Evolutionary conservation across 2,113 vertebrate genomes (phyloP).

Genomic region (Paradisaea rubra): DNA sequence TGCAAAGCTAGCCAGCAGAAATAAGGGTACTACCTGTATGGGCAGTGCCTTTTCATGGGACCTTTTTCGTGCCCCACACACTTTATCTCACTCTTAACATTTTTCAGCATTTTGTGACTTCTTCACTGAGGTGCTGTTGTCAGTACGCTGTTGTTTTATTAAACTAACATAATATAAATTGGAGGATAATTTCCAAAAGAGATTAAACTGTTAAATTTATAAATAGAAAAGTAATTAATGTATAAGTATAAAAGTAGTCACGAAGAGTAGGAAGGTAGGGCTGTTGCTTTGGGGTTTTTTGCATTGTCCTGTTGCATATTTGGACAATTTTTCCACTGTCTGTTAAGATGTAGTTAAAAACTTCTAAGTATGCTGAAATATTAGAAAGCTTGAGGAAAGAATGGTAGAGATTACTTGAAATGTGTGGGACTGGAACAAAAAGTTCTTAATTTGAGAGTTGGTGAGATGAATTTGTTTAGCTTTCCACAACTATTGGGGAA

Average conservation of each 20-base stretch:
- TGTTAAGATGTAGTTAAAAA: not conserved
- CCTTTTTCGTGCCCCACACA: not conserved
- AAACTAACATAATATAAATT: not conserved
- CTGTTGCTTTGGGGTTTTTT: not conserved
- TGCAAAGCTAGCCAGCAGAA: not conserved
- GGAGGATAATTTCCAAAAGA: not conserved
- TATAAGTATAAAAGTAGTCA: not conserved
- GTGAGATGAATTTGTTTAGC: not conserved
- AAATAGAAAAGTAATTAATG: not conserved
- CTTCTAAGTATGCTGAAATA: not conserved
- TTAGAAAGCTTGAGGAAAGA: not conserved
- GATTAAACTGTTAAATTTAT: not conserved
- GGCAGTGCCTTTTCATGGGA: not conserved
- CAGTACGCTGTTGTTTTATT: not conserved
- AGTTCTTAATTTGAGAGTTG: not conserved
- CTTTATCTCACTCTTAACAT: not conserved
- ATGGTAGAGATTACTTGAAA: not conserved
- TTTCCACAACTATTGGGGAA: not conserved
- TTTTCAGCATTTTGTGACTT: not conserved
- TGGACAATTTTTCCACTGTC: not conserved
- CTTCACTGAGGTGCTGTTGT: not conserved
- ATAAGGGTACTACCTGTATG: rapidly evolving
- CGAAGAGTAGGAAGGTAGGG: not conserved
- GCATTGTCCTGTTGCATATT: not conserved
- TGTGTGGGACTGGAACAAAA: not conserved